Evolutionary conservation across 2,113 vertebrate genomes (phyloP).

Genomic region (Dicrurus megarhynchus): DNA sequence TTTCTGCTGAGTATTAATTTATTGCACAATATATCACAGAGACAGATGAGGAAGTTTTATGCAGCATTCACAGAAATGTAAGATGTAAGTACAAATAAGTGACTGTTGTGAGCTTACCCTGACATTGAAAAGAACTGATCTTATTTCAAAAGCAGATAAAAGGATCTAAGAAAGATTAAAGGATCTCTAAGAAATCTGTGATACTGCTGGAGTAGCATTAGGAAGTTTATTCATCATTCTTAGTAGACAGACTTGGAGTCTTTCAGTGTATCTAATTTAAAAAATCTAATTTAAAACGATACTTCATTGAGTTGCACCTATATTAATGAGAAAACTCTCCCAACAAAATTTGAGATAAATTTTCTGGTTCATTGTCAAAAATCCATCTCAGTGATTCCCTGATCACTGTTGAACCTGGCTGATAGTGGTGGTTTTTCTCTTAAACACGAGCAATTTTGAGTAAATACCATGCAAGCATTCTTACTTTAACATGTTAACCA

Average conservation of each 20-base stretch:
- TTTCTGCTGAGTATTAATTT: neutral
- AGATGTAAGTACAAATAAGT: neutral
- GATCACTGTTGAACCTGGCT: neutral
- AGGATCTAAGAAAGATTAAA: neutral
- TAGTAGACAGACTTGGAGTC: neutral
- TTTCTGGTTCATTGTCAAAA: neutral
- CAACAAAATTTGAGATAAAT: neutral
- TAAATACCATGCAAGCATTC: neutral
- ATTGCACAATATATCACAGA: neutral
- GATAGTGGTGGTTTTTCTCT: neutral
- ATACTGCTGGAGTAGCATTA: neutral
- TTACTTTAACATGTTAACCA: neutral
- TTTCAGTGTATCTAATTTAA: neutral
- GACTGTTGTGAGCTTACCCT: neutral
- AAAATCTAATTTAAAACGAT: neutral
- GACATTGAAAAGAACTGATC: neutral
- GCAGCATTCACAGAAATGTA: neutral
- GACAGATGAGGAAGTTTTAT: neutral
- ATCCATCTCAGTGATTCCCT: neutral
- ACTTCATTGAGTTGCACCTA: neutral
- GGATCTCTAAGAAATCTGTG: neutral
- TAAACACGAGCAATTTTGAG: neutral
- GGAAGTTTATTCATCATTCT: neutral
- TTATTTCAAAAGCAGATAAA: neutral
- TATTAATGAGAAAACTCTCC: neutral